These are phyloP conservation scores for Siniperca scherzeri DNA, from an alignment of 2,797 vertebrate species.

Conservation along the genomic window DNA sequence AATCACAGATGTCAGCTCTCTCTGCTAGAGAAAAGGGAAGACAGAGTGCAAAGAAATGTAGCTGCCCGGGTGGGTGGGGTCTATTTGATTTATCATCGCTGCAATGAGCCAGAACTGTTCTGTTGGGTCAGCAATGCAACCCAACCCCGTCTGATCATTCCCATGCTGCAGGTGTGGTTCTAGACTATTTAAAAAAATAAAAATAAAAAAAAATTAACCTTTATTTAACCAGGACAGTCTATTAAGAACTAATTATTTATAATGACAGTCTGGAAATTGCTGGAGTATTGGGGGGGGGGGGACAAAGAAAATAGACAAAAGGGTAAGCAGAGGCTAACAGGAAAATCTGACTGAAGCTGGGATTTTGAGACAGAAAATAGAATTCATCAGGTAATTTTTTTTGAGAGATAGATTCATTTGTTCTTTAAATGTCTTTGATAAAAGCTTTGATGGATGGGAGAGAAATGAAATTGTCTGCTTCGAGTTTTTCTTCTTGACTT, in stretches of 20 bases:
- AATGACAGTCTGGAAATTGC: conserved; percentile 10
- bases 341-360: background rate
- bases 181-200: background rate
- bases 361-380: conserved; percentile 10
- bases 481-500: background rate
- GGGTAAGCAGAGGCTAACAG: background rate
- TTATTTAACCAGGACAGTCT: conserved; percentile 28
- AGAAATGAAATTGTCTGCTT: background rate
- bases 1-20: conserved; percentile 4
- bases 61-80: conserved; percentile 40
- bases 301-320: background rate
- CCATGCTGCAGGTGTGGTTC: conserved; percentile 70
- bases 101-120: conserved; percentile 55
- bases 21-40: conserved; percentile 5
- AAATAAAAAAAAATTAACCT: background rate
- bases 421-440: background rate
- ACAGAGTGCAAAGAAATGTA: background rate
- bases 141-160: conserved; percentile 64
- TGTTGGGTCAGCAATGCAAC: conserved; percentile 64
- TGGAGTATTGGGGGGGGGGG: background rate
- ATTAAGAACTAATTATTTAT: conserved; percentile 34
- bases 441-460: conserved; percentile 11
- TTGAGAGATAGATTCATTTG: background rate
- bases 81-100: conserved; percentile 60
- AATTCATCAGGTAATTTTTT: background rate